Base-by-base conservation (phyloP, 2,888 invertebrate genomes). In the Pachydiplax longipennis region DNA sequence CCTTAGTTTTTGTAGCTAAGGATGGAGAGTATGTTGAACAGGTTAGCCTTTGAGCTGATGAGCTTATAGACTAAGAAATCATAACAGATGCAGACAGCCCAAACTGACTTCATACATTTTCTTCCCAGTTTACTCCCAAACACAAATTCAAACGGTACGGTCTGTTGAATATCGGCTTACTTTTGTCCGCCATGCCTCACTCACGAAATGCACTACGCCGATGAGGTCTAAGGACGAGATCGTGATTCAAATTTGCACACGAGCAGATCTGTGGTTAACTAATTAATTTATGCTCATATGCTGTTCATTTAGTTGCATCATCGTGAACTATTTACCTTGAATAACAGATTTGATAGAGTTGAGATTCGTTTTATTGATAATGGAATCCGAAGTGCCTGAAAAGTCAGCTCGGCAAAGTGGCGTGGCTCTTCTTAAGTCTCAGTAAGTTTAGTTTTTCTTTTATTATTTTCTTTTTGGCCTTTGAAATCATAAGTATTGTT, bases 361-460 rank as follows among this genome's bases (percentile, higher is more conserved):
- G 5, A 10, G 13, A 31, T 8, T 18, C 31, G 4, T 12, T 73
- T 73, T 25, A 31, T 73, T 73, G 22, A 73, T 12, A 25, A 73
- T 73, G 73, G 73, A 73, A 73, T 31, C 73, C 31, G 73, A 73
- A 31, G 73, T 31, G 2, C 31, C 73, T 31, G 25, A 73, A 73
- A 87, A 87, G 61, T 37, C 65, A 22, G 37, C 12, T 90, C 80
- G 90, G 48, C 90, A 65, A 37, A 81, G 80, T 65, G 90, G 90
- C 80, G 90, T 80, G 90, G 90, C 90, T 53, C 80, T 80, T 8
- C 22, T 90, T 18, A 90, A 90, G 44, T 18, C 80, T 12, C n/a
- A 90, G 90, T 90, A 80, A 80, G 90, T 40, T 22, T 37, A 35
- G 22, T 35, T 35, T 61, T 90, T 90, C n/a, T 13, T 40, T 90